phyloP scores from a whole-genome alignment of 2,113 vertebrate genomes.

The Hydrochoerus hydrochaeris region DNA sequence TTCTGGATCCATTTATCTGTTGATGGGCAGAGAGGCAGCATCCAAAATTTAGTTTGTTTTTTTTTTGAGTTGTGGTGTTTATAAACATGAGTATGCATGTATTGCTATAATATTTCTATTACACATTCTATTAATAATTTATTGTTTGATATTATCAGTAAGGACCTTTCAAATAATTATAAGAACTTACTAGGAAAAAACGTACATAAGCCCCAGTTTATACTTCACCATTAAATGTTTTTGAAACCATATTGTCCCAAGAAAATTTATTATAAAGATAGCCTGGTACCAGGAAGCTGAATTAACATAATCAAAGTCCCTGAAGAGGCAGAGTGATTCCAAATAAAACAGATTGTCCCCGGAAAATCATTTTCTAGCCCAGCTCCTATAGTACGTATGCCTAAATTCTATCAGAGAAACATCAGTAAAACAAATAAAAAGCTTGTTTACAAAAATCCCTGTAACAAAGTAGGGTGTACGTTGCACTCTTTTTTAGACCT shows the following conservation, averaged over 20 bases:
- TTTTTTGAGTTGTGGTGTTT: neutral
- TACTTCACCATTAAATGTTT: conserved; percentile 14
- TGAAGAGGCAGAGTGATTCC: neutral
- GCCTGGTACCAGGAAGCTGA: neutral
- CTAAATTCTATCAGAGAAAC: neutral
- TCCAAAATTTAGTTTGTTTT: neutral
- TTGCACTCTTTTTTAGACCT: neutral
- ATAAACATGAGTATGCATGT: neutral
- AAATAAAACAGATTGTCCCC: neutral
- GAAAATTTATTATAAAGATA: neutral
- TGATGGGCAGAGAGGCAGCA: neutral
- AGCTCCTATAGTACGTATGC: neutral
- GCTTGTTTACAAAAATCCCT: neutral
- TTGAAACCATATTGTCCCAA: neutral
- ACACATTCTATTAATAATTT: neutral
- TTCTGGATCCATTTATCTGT: neutral
- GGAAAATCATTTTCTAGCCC: neutral
- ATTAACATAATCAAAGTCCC: neutral
- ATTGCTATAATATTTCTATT: neutral
- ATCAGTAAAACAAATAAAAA: neutral
- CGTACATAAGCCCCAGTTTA: neutral
- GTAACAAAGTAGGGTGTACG: neutral
- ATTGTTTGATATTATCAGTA: neutral
- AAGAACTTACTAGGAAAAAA: conserved; percentile 19
- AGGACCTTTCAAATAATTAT: neutral